Percentiles rank a stretch among this genome's conserved stretches.
Conservation (phyloP, 2,113 vertebrate species). For the Nestor notabilis region DNA sequence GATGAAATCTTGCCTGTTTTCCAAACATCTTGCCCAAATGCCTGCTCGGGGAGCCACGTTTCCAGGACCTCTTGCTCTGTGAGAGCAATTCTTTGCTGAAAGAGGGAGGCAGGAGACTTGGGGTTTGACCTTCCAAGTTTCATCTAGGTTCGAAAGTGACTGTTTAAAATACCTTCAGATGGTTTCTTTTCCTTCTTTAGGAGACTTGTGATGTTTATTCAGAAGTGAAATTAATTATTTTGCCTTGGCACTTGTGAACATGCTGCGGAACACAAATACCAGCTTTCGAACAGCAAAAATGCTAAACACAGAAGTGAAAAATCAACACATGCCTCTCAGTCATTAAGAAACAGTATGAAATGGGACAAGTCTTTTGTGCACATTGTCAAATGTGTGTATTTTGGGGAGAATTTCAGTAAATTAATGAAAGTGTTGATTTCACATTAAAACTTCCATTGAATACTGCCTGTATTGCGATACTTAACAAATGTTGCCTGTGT, state of each 20-base stretch:
- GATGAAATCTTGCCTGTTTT: background rate
- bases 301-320: background rate
- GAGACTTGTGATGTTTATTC: background rate
- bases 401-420: constrained; percentile 18
- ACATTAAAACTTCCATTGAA: constrained; percentile 2
- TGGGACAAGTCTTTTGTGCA: background rate
- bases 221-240: constrained; percentile 26
- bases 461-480: background rate
- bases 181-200: background rate
- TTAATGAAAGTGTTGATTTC: constrained; percentile 29
- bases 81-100: background rate
- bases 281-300: background rate
- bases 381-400: constrained; percentile 2
- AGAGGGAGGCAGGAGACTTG: background rate
- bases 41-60: background rate
- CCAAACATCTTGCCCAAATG: background rate
- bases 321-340: background rate
- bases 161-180: background rate
- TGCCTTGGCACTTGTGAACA: background rate
- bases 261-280: background rate
- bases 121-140: background rate
- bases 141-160: background rate
- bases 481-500: constrained; percentile 38
- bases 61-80: background rate
- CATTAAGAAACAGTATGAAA: background rate